Evolutionary conservation across 2,113 vertebrate genomes (phyloP).

Genomic region (Salvelinus namaycush): DNA sequence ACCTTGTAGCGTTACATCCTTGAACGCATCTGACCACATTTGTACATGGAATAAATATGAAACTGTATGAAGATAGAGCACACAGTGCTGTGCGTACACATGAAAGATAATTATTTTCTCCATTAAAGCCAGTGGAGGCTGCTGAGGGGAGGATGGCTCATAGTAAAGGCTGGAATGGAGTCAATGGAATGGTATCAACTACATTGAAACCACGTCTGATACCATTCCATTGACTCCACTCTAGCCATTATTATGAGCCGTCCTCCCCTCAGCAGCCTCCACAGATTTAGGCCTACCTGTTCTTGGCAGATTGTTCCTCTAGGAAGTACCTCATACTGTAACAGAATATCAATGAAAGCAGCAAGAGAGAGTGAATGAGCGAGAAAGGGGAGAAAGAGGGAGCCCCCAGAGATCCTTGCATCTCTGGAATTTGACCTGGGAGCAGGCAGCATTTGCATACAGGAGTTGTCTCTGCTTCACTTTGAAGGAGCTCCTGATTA

Average conservation of each 20-base stretch:
- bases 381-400: background rate
- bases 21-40: too few relatives aligned
- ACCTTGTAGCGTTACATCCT: background rate
- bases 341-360: conserved; percentile 20
- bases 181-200: too few relatives aligned
- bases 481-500: conserved; percentile 28
- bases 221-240: too few relatives aligned
- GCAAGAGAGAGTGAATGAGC: conserved; percentile 3
- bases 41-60: too few relatives aligned
- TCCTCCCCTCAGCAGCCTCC: too few relatives aligned
- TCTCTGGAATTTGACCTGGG: conserved; percentile 17
- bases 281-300: background rate
- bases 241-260: too few relatives aligned
- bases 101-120: background rate
- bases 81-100: background rate
- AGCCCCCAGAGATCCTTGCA: conserved; percentile 25
- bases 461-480: conserved; percentile 5
- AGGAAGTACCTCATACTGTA: background rate
- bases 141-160: too few relatives aligned
- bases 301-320: background rate
- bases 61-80: conserved; percentile 1
- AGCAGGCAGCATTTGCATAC: conserved; percentile 23
- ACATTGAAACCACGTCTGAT: too few relatives aligned
- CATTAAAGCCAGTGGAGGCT: background rate
- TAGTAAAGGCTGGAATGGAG: too few relatives aligned